A percentile compares a stretch with the other conserved stretches of the same genome.
phyloP scores from a whole-genome alignment of 2,797 vertebrate genomes.

The Helostoma temminkii region DNA sequence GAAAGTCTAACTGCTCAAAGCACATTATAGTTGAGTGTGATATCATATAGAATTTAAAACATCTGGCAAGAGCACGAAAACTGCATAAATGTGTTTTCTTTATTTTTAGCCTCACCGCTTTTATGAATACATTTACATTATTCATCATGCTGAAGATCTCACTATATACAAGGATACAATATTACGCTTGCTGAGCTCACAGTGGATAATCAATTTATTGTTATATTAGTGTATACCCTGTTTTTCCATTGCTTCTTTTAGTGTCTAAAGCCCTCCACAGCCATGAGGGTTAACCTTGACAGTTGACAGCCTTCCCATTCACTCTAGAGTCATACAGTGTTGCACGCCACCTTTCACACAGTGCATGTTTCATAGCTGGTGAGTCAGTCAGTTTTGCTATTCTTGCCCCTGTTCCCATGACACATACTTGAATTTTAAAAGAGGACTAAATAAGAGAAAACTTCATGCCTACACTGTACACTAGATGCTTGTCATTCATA shows the following conservation, averaged over 20 bases:
- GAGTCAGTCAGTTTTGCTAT: slow-evolving; percentile 26
- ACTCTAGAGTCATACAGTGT: slow-evolving; percentile 6
- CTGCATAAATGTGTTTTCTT: background rate
- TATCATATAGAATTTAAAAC: slow-evolving; percentile 1
- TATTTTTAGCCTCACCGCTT: slow-evolving; percentile 27
- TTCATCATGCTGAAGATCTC: slow-evolving; percentile 32
- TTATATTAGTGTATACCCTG: slow-evolving; percentile 29
- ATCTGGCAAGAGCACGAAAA: slow-evolving; percentile 1
- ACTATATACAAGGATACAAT: slow-evolving; percentile 36
- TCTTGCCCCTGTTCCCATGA: slow-evolving; percentile 13
- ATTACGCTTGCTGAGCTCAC: slow-evolving; percentile 20
- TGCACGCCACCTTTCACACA: slow-evolving; percentile 26
- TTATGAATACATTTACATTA: slow-evolving; percentile 54
- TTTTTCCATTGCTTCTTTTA: slow-evolving; percentile 4
- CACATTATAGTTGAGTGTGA: slow-evolving; percentile 9
- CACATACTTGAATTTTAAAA: slow-evolving; percentile 11
- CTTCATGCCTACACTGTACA: background rate
- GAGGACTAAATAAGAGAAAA: background rate
- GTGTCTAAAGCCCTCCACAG: slow-evolving; percentile 9
- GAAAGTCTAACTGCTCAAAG: slow-evolving; percentile 4
- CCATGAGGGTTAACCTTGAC: background rate
- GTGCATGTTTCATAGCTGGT: slow-evolving; percentile 19
- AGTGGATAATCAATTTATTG: slow-evolving; percentile 47
- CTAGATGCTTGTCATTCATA: background rate
- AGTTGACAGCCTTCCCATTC: slow-evolving; percentile 6